Evolutionary conservation across 2,888 invertebrate genomes (phyloP), one percentile per base, ranked within the genome.

Genomic region (Heliconius aoede): DNA sequence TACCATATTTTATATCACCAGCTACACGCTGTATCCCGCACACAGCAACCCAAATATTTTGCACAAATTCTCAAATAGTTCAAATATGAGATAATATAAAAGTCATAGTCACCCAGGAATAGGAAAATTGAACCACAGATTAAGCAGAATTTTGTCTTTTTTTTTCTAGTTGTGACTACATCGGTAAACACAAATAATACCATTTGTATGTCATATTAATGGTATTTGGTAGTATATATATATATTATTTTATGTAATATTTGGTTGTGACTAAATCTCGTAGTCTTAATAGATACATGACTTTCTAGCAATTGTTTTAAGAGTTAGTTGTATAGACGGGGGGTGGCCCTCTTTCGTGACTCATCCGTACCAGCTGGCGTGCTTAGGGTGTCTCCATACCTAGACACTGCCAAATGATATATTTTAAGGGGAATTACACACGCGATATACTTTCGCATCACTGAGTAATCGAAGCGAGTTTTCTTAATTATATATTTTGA

Each of bases 361-460:
- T 80, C 81, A 81, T 78, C 81, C 77, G 78, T 80, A 78, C 80
- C 80, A 79, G 81, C 80, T 81, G 81, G 74, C 80, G 72, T 77
- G 80, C 72, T 78, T 76, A 80, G 79, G 80, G 79, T 75, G 78
- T 78, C 77, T 80, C 76, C 75, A 77, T 77, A 80, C 80, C 79
- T 80, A 80, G 78, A 78, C 78, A 73, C 69, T 72, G 76, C 72
- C 78, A 78, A 79, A 78, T 80, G 79, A 80, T 80, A 78, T 78
- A 80, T 76, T 74, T 55, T 74, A 78, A 80, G 76, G 79, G 79
- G 78, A 61, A 55, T 67, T 80, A 51, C 65, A 78, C 78, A 79
- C 79, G 79, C 79, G 79, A 79, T 78, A 71, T 74, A 74, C 64
- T 78, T 79, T 79, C 60, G 78, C 78, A 79, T 74, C 76, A 72